Conservation (phyloP, 2,888 invertebrate genomes). For the Drosophila macrospina region DNA sequence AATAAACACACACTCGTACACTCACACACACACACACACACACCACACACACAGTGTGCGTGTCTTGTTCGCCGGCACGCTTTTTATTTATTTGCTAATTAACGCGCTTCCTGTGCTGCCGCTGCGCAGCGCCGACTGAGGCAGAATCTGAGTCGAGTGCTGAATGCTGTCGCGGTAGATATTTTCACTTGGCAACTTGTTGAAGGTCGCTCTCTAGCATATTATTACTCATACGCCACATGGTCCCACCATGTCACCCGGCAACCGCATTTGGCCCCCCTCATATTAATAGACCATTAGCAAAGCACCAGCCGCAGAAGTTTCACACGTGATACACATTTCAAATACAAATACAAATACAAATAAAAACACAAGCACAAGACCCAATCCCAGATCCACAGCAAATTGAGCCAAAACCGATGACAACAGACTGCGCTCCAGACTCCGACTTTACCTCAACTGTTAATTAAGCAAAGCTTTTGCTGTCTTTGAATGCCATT, state of each 20-base stretch:
- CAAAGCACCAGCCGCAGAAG: slow-evolving; percentile 35
- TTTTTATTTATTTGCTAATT: slow-evolving; percentile 79
- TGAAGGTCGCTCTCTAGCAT: slow-evolving; percentile 60
- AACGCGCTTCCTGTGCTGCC: slow-evolving; percentile 66
- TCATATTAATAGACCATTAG: slow-evolving; percentile 76
- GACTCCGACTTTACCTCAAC: slow-evolving; percentile 9
- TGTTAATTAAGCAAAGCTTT: slow-evolving; percentile 31
- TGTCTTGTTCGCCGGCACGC: slow-evolving; percentile 57
- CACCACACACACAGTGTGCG: slow-evolving; percentile 47
- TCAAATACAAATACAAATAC: slow-evolving; percentile 18
- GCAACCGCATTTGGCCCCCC: slow-evolving; percentile 40
- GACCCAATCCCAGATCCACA: slow-evolving; percentile 8
- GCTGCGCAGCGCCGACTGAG: background rate
- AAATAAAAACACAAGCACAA: too few species aligned
- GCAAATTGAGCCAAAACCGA: slow-evolving; percentile 3
- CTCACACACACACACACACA: background rate
- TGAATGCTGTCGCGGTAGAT: slow-evolving; percentile 22
- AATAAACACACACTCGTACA: slow-evolving; percentile 1
- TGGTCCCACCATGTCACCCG: slow-evolving; percentile 47
- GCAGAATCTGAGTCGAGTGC: background rate
- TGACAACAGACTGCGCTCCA: slow-evolving; percentile 7
- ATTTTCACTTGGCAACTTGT: slow-evolving; percentile 68
- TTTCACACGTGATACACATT: slow-evolving; percentile 64
- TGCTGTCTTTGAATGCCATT: background rate
- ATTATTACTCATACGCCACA: slow-evolving; percentile 68